Base-by-base conservation (phyloP, 2,113 vertebrate species). In the Jaculus jaculus region DNA sequence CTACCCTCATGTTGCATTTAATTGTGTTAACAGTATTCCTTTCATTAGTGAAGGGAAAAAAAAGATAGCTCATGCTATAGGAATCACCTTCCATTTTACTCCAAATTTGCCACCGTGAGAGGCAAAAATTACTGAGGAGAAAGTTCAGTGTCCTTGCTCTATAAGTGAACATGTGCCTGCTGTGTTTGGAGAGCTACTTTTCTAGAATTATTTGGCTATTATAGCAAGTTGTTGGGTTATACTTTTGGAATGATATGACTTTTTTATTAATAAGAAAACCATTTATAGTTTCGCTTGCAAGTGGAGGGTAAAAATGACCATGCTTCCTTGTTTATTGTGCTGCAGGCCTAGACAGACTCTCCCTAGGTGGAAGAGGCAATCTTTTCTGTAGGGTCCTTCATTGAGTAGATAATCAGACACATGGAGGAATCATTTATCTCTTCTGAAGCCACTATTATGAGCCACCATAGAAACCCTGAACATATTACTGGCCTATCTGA, bases 221-320 rank as follows among this genome's bases (percentile, higher is more conserved):
- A 92, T 89, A 87, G n/a, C 61, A 81, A 71, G 58, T 80, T 77
- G 18, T 51, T 93, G 88, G 26, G n/a, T 90, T 84, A 81, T 54
- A 74, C 83, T 96, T 82, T 95, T 94, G 80, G 95, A 93, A 91
- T n/a, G 28, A 81, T 79, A 86, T 0, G 6, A 89, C n/a, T 23
- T 91, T 91, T 95, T 96, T 96, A 77, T 90, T 91, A 90, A 80
- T 90, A 92, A 95, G 93, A 60, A 95, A 88, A 94, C 84, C 20
- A 65, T 87, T 95, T 86, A 63, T 87, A 95, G 79, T 96, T 84
- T 84, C 1, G 0, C 39, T 94, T 80, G 58, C 42, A 79, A 7
- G 47, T 23, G 7, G 60, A 93, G 79, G 74, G 71, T 89, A 93
- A 95, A 95, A 88, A 89, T 91, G 85, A 47, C 78, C 91, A 83